Evolutionary conservation across 1,140 invertebrate species (phyloP), one percentile per base, ranked within the genome.

Genomic region (Apis dorsata): DNA sequence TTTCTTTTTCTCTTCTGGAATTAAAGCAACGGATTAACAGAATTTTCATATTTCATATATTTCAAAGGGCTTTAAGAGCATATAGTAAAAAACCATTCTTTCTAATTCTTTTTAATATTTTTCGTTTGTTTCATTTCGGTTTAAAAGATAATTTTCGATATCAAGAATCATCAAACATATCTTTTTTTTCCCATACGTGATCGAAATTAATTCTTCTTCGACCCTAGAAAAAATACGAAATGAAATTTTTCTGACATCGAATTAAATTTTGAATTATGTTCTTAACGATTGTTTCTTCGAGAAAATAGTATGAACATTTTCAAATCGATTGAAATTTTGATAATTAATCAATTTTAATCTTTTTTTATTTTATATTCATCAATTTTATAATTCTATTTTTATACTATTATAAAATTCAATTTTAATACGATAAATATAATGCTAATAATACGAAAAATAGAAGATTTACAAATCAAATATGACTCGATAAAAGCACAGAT

Each of bases 1-100:
- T n/a, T 0, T 17, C n/a, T 28, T 8, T 5, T 28, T 28, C 34
- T 34, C 28, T 9, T 1, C 0, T 1, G 24, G 0, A 2, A 17
- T 8, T 0, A 11, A 13, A 57, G 19, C 53, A 59, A 57, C 10
- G n/a, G 12, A 21, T 19, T 2, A 21, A n/a, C 12, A 11, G 1
- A 44, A 44, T 21, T 44, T 49, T 44, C 1, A 19, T 8, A 12
- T 59, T 13, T 44, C 21, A 1, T 62, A 4, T 8, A 21, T 13
- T 75, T 75, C 34, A 49, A 62, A 75, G 15, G 34, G 21, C n/a
- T 28, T 13, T 15, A 49, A 49, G 7, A 17, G 10, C 2, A 12
- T 17, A 49, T 9, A 2, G 7, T 15, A 15, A 3, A 44, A 24
- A 5, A 19, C 3, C 12, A 44, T 17, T 17, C 13, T 13, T 21